Base-by-base conservation (phyloP, 2,797 vertebrate genomes). In the Enteromius fasciolatus region DNA sequence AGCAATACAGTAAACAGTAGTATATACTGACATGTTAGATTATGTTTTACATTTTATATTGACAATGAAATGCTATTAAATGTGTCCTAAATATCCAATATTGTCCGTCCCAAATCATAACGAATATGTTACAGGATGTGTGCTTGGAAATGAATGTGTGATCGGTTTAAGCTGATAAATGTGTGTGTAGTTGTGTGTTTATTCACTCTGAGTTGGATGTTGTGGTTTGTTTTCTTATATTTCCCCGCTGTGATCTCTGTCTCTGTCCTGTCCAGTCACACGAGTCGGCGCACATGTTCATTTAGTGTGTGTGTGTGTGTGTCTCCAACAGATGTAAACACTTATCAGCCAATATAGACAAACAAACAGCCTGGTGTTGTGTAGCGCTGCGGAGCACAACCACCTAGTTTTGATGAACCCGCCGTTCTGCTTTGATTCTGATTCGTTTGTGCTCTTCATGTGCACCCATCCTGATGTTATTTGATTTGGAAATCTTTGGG, bases 291-390 rank as follows among this genome's bases (percentile, higher is more conserved):
- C 25, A 48, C 50, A 2, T n/a, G 64, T 67, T 67, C n/a, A 10
- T 67, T 67, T n/a, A 39, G 28, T 3, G 41, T 41, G 44, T 46
- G 41, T 41, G 9, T 81, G 41, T 70, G 28, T 59, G 28, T 17
- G 52, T 54, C 39, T 48, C 68, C 72, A 18, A 46, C 54, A 57
- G 74, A 82, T 74, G 36, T 67, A 67, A 74, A 78, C 11, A 3
- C 36, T 78, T 82, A 31, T 46, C 7, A 78, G 31, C 59, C 36
- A 44, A 61, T 61, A 31, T 4, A 9, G 68, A 25, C 48, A 74
- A 76, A 64, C 66, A 72, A 68, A 41, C 33, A 48, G 74, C 64
- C 54, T 12, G 48, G 67, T 23, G 1, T 59, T 39, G 41, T 33
- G 57, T 48, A 18, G 20, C 41, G 12, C 61, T 14, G 48, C 36